Percentiles rank a stretch among this genome's conserved stretches.
phyloP scores from a whole-genome alignment of 2,888 invertebrate species.

The Morinoia aosen region DNA sequence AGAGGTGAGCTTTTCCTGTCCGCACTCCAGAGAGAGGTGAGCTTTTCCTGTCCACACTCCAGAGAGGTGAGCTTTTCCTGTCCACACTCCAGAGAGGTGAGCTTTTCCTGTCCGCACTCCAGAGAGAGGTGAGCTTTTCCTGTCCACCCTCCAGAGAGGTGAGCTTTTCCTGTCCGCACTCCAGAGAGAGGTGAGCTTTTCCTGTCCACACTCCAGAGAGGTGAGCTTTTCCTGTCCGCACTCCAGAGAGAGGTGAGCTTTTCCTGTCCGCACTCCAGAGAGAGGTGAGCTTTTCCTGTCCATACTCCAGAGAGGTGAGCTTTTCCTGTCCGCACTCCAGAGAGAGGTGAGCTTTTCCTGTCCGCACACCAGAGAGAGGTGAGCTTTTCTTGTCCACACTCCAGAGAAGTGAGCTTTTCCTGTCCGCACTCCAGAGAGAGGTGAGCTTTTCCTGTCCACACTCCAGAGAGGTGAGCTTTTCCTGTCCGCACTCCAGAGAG shows the following conservation, averaged over 20 bases:
- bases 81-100: neutral
- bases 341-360: neutral
- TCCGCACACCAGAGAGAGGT: no score
- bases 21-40: conserved; percentile 12
- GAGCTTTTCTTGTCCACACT: no score
- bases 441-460: neutral
- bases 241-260: no score
- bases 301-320: no score
- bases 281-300: neutral
- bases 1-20: no score
- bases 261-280: neutral
- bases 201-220: neutral
- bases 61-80: no score
- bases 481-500: no score
- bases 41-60: neutral
- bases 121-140: no score
- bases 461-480: neutral
- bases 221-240: neutral
- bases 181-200: no score
- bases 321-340: neutral
- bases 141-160: neutral
- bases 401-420: neutral
- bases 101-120: neutral
- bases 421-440: no score
- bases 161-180: neutral